phyloP scores from a whole-genome alignment of 1,140 invertebrate genomes.

The Drosophila simulans region DNA sequence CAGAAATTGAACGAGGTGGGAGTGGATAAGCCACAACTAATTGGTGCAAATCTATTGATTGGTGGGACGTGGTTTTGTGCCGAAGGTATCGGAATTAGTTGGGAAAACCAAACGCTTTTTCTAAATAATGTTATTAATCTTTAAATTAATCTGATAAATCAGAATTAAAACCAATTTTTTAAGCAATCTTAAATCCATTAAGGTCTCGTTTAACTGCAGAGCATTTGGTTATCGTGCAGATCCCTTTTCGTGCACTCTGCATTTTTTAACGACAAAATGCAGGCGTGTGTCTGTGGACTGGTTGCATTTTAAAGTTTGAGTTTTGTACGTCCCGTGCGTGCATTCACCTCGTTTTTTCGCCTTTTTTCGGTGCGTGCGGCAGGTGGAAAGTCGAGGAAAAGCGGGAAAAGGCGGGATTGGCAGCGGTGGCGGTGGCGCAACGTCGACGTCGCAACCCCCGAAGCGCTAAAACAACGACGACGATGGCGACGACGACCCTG shows the following conservation, averaged over 20 bases:
- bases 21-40: slow-evolving; percentile 19
- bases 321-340: slow-evolving; percentile 75
- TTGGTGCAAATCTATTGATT: slow-evolving; percentile 20
- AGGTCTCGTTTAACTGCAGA: background rate
- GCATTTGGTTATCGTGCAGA: slow-evolving; percentile 23
- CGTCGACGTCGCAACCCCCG: slow-evolving; percentile 60
- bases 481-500: slow-evolving; percentile 63
- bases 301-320: slow-evolving; percentile 82
- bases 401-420: slow-evolving; percentile 9
- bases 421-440: slow-evolving; percentile 17
- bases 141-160: too few species aligned
- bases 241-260: background rate
- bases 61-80: background rate
- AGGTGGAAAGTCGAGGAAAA: slow-evolving; percentile 29
- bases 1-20: background rate
- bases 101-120: background rate
- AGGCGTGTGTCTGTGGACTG: slow-evolving; percentile 61
- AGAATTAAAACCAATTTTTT: too few species aligned
- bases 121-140: background rate
- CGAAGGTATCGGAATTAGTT: background rate
- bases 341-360: slow-evolving; percentile 78
- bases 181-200: background rate
- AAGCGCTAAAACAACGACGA: slow-evolving; percentile 43
- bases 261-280: slow-evolving; percentile 54
- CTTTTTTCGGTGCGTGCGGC: slow-evolving; percentile 75